phyloP scores from a whole-genome alignment of 2,888 invertebrate genomes.

The Heliconius charithonia region DNA sequence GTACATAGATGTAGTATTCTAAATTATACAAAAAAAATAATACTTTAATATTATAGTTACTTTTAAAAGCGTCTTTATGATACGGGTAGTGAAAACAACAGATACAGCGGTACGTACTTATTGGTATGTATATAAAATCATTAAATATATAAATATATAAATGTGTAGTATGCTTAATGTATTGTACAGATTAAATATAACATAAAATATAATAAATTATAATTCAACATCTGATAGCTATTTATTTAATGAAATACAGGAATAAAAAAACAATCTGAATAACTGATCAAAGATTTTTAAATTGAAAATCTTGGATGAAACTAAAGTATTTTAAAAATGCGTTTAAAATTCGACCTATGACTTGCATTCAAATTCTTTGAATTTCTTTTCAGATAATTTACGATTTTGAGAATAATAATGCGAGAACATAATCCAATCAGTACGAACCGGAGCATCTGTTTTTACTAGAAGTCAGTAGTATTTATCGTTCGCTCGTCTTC shows the following conservation, averaged over 20 bases:
- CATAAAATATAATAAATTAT: not conserved
- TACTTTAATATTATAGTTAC: not conserved
- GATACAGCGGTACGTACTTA: not conserved
- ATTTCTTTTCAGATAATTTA: no score
- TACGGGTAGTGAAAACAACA: slow-evolving; percentile 1
- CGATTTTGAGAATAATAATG: no score
- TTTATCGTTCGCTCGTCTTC: slow-evolving; percentile 62
- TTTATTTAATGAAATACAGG: not conserved
- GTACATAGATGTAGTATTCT: no score
- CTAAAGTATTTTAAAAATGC: no score
- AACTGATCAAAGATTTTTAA: not conserved
- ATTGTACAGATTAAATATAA: not conserved
- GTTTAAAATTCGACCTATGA: no score
- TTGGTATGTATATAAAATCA: not conserved
- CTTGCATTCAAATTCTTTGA: no score
- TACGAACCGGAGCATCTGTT: not conserved
- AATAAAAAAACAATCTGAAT: not conserved
- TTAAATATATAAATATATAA: not conserved
- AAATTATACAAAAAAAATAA: no score
- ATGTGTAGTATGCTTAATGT: not conserved
- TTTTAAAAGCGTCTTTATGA: slow-evolving; percentile 8
- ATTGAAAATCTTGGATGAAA: not conserved
- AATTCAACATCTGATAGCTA: not conserved
- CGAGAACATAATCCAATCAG: not conserved
- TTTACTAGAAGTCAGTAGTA: slow-evolving; percentile 72